Evolutionary conservation across 2,797 vertebrate genomes (phyloP), one percentile per base, ranked within the genome.

Genomic region (Pogoniulus pusillus): DNA sequence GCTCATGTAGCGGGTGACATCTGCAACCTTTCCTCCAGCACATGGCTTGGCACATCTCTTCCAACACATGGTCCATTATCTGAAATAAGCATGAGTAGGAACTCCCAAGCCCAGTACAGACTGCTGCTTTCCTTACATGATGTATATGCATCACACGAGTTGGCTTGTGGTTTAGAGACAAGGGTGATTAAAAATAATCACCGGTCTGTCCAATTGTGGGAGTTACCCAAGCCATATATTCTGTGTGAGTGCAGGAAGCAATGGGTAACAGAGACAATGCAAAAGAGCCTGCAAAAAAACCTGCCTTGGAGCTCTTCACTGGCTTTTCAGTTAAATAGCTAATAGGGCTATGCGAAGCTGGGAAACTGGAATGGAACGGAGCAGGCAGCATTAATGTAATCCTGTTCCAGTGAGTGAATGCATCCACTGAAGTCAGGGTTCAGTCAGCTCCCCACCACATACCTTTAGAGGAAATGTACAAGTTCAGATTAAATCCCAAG

Each of bases 81-180:
- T 70, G 89, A 68, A 79, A 58, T 66, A 90, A 93, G 81, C 60
- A 85, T 6, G 55, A 1, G 1, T 29, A 87, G 89, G 66, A 95
- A 76, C 86, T 91, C 79, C 84, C 39, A 59, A 89, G 86, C 53
- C 70, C 47, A 5, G 62, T 59, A 80, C 0, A 90, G 82, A 73
- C 41, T 41, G 60, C 5, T 80, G 70, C 76, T 65, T 43, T 71
- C 77, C 92, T 75, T 87, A 26, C 2, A 3, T 19, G 59, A 87
- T 81, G 82, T 47, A 81, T 87, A 81, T 71, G 59, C 80, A 94
- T 76, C 39, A 32, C 6, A 2, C 34, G 30, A 35, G 60, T 18
- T 76, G 89, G 82, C 57, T 93, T 93, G 91, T 66, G 90, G 94
- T 89, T 94, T 93, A 71, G 73, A 96, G 88, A 85, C 91, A 66